These are phyloP conservation scores for Enteromius viviparus DNA, from an alignment of 2,797 vertebrate species.

Conservation along the genomic window DNA sequence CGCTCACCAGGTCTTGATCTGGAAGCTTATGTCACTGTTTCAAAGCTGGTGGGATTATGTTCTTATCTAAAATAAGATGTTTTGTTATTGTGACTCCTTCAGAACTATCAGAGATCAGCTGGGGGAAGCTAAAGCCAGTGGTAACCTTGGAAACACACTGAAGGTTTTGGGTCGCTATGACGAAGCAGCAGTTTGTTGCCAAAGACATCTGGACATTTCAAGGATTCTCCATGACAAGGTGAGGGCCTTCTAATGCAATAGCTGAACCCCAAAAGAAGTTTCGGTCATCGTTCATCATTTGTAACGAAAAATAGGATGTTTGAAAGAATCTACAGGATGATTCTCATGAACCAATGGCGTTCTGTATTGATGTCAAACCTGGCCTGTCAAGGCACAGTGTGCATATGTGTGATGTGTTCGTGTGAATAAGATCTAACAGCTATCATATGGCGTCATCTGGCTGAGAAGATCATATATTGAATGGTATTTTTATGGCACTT, in stretches of 20 bases:
- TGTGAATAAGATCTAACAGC: background rate
- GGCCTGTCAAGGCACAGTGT: background rate
- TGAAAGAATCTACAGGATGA: background rate
- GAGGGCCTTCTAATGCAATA: background rate
- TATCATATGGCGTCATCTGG: background rate
- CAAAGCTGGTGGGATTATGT: background rate
- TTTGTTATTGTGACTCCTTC: constrained; percentile 26
- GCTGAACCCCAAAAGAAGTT: background rate
- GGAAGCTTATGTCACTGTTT: constrained; percentile 4
- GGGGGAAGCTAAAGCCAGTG: constrained; percentile 97
- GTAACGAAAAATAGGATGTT: background rate
- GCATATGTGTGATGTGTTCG: background rate
- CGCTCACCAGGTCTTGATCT: constrained; percentile 82
- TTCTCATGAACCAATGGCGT: background rate
- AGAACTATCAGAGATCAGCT: constrained; percentile 93
- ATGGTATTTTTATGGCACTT: background rate
- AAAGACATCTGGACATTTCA: constrained; percentile 94
- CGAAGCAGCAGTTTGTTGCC: constrained; percentile 93
- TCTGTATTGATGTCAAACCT: background rate
- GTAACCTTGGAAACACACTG: constrained; percentile 95
- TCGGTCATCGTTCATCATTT: background rate
- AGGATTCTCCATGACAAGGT: constrained; percentile 91
- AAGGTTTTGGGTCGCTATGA: constrained; percentile 95
- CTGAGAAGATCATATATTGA: background rate
- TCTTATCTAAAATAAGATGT: background rate